Conservation (phyloP, 2,797 vertebrate genomes). For the Lepilemur ruficaudatus region DNA sequence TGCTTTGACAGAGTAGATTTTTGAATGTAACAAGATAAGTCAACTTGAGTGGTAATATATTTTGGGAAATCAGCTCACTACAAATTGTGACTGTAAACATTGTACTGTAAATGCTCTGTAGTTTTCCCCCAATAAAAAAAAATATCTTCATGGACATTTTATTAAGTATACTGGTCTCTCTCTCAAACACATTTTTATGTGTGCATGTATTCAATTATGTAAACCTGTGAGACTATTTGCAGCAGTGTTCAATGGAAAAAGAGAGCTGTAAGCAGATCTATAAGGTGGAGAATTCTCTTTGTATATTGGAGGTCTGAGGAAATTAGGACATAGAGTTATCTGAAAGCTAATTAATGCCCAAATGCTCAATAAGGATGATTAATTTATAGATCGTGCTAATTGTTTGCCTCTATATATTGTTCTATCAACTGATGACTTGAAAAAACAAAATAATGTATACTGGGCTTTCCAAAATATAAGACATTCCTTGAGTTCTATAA, state of each 20-base stretch:
- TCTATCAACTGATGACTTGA: not conserved
- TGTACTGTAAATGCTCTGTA: no score
- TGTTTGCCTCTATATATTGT: not conserved
- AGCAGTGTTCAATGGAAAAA: not conserved
- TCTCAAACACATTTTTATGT: slow-evolving; percentile 3
- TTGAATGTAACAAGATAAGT: no score
- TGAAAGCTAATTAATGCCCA: not conserved
- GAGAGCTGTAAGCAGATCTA: not conserved
- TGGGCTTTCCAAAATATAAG: slow-evolving; percentile 20
- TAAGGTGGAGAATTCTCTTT: not conserved
- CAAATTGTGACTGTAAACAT: no score
- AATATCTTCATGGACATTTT: not conserved
- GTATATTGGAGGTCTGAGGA: not conserved
- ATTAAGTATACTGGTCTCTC: slow-evolving; percentile 7
- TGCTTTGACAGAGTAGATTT: no score
- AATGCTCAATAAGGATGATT: not conserved
- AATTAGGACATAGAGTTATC: not conserved
- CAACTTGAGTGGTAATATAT: no score
- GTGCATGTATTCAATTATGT: not conserved
- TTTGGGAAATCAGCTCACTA: no score
- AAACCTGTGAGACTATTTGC: not conserved
- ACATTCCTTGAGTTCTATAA: slow-evolving; percentile 19
- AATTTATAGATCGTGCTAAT: slow-evolving; percentile 19
- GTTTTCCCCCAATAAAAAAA: no score
- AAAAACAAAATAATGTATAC: slow-evolving; percentile 32